Conservation (phyloP, 2,797 vertebrate species). For the Taenioides sp. region DNA sequence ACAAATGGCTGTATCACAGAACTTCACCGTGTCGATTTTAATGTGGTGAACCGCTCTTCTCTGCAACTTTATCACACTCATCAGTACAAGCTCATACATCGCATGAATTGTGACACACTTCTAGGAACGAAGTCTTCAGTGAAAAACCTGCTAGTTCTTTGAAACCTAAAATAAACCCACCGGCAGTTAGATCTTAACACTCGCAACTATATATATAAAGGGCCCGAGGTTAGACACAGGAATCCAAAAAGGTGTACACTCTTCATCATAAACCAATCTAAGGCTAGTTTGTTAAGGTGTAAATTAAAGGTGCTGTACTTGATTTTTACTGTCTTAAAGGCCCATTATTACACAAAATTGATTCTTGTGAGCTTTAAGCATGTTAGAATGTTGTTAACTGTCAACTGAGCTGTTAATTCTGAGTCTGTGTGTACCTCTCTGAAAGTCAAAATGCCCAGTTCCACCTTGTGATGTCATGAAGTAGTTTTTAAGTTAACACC, state of each 20-base stretch:
- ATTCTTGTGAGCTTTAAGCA: no score
- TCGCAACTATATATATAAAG: conserved; percentile 4
- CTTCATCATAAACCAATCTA: conserved; percentile 43
- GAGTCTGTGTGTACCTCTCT: no score
- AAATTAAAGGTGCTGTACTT: background rate
- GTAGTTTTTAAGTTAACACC: no score
- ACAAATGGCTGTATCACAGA: conserved; percentile 49
- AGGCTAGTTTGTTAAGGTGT: conserved; percentile 41
- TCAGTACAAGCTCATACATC: conserved; percentile 29
- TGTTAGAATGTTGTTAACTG: no score
- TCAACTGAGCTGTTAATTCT: no score
- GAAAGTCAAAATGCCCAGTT: no score
- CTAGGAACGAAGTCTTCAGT: conserved; percentile 58
- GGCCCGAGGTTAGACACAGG: conserved; percentile 22
- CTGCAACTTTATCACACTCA: conserved; percentile 29
- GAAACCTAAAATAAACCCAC: conserved; percentile 52
- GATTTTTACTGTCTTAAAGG: no score
- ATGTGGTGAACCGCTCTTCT: conserved; percentile 48
- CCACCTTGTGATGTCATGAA: no score
- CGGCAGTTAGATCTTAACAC: conserved; percentile 14
- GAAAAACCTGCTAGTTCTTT: conserved; percentile 45
- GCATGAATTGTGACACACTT: conserved; percentile 42
- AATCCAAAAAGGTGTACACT: conserved; percentile 33
- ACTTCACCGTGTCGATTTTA: conserved; percentile 13
- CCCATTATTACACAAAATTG: no score